A percentile compares a stretch with the other conserved stretches of the same genome.
Evolutionary conservation across 2,113 vertebrate genomes (phyloP).

Genomic region (Procavia capensis): DNA sequence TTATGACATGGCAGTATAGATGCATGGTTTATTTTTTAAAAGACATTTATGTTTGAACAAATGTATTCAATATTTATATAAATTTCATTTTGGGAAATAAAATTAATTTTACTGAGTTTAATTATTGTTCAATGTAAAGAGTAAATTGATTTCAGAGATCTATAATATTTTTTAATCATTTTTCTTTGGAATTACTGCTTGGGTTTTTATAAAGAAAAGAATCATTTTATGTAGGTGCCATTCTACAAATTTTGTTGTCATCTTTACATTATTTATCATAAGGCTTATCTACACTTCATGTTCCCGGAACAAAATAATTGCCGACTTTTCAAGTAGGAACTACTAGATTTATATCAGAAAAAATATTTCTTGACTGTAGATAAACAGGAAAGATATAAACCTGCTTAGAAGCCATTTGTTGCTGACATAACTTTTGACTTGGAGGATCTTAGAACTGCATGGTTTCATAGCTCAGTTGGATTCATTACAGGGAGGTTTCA

Average conservation of each 20-base stretch:
- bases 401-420: conserved; percentile 24
- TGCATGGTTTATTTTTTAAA: conserved; percentile 17
- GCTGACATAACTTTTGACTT: conserved; percentile 16
- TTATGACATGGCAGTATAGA: conserved; percentile 36
- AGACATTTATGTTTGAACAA: conserved; percentile 33
- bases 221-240: conserved; percentile 8
- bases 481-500: background rate
- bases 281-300: conserved; percentile 49
- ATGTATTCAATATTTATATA: background rate
- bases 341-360: conserved; percentile 32
- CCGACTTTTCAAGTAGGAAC: conserved; percentile 40
- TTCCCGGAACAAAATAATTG: conserved; percentile 48
- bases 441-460: background rate
- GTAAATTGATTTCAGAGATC: conserved; percentile 32
- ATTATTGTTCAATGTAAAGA: conserved; percentile 22
- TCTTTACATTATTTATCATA: conserved; percentile 41
- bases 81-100: conserved; percentile 35
- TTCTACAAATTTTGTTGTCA: conserved; percentile 9
- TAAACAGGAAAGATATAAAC: conserved; percentile 47
- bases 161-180: conserved; percentile 20
- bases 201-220: conserved; percentile 14
- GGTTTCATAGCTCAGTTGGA: conserved; percentile 41
- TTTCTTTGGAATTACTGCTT: conserved; percentile 29
- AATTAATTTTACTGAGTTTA: conserved; percentile 54
- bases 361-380: conserved; percentile 37